A percentile compares a stretch with the other conserved stretches of the same genome.
Conservation (phyloP, 2,888 invertebrate genomes). For the Mythimna lalbum region DNA sequence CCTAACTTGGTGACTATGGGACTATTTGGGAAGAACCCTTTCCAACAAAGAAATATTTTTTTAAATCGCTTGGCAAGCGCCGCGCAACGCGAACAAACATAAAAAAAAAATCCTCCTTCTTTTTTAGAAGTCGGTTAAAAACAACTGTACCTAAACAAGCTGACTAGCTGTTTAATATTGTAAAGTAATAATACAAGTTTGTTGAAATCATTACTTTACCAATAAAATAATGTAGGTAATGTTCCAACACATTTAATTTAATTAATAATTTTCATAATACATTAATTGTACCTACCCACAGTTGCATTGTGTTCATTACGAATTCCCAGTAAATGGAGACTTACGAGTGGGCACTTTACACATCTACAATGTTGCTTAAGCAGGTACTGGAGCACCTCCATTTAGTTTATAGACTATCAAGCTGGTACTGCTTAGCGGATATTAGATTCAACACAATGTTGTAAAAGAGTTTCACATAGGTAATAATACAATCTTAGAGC, state of each 20-base stretch:
- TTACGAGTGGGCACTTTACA: neutral
- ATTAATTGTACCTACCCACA: neutral
- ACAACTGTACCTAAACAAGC: too few species aligned
- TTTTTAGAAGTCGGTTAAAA: too few species aligned
- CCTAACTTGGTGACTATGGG: too few species aligned
- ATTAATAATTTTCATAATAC: neutral
- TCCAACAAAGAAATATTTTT: too few species aligned
- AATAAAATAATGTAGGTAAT: too few species aligned
- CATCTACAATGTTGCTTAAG: constrained; percentile 16
- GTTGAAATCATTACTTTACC: neutral
- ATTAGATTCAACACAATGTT: constrained; percentile 6
- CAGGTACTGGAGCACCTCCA: constrained; percentile 2
- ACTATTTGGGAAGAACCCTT: too few species aligned
- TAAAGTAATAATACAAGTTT: too few species aligned
- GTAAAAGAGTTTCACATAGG: neutral
- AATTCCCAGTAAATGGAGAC: neutral
- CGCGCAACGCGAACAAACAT: too few species aligned
- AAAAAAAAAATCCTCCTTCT: too few species aligned
- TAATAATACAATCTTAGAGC: neutral
- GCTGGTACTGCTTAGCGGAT: neutral
- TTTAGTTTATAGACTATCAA: constrained; percentile 17
- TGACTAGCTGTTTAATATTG: too few species aligned
- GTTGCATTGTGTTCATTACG: too few species aligned
- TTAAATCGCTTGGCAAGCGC: too few species aligned
- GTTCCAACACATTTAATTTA: neutral